Conservation (phyloP, 2,113 vertebrate genomes). For the Actenoides lindsayi region DNA sequence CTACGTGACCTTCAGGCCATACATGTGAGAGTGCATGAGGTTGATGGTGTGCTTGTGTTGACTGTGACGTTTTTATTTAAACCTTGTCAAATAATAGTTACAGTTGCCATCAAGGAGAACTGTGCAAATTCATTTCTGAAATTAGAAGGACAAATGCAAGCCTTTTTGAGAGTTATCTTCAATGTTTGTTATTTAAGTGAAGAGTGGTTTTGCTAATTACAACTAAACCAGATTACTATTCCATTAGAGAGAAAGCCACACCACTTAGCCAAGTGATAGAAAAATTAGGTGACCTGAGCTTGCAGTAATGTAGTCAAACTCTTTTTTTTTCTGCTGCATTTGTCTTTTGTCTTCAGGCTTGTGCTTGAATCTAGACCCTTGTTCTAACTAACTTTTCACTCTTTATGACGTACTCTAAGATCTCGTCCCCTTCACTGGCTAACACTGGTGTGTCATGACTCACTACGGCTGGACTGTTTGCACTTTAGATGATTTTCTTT, state of each 20-base stretch:
- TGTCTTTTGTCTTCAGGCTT: background rate
- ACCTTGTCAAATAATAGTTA: background rate
- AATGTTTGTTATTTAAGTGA: background rate
- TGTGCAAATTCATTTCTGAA: background rate
- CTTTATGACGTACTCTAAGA: background rate
- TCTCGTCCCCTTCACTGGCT: background rate
- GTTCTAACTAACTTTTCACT: background rate
- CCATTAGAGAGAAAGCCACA: slow-evolving; percentile 5
- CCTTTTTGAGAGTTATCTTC: background rate
- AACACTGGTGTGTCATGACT: background rate
- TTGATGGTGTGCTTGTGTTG: background rate
- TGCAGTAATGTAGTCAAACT: background rate
- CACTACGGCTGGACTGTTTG: background rate
- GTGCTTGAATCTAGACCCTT: background rate
- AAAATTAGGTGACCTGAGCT: background rate
- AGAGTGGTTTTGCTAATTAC: background rate
- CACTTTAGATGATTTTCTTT: background rate
- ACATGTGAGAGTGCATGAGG: background rate
- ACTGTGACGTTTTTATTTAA: slow-evolving; percentile 30
- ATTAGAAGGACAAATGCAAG: slow-evolving; percentile 16
- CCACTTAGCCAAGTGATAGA: background rate
- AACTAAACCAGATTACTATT: slow-evolving; percentile 36
- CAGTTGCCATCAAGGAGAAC: background rate
- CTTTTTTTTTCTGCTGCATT: background rate
- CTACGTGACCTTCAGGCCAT: slow-evolving; percentile 32